phyloP scores from a whole-genome alignment of 23 tunicate species.

The Styela clava region DNA sequence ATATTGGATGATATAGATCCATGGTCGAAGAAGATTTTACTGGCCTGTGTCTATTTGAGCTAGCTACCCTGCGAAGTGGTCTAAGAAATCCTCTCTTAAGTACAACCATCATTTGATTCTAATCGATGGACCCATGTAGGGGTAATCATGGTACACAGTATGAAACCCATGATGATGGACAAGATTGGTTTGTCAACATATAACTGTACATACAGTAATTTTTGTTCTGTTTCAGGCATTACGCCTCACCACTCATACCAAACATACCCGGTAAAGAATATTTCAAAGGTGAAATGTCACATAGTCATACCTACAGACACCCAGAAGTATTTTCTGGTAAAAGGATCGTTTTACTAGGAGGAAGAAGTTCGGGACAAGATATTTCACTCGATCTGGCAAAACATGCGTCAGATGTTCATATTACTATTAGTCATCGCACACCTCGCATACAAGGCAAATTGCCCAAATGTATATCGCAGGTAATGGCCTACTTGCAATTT shows the following conservation, averaged over 20 bases:
- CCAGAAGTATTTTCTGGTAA: conserved; percentile 39
- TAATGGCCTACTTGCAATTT: not conserved
- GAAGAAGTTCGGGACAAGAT: conserved; percentile 63
- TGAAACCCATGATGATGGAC: too few relatives aligned
- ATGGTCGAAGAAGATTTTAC: too few relatives aligned
- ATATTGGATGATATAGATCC: too few relatives aligned
- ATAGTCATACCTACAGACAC: conserved; percentile 61
- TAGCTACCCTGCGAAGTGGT: too few relatives aligned
- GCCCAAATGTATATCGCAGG: conserved; percentile 63
- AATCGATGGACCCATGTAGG: too few relatives aligned
- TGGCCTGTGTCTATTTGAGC: too few relatives aligned
- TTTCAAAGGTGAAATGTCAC: conserved; percentile 60
- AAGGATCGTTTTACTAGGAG: conserved; percentile 68
- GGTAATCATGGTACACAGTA: too few relatives aligned
- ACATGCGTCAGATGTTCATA: conserved; percentile 51
- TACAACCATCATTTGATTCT: too few relatives aligned
- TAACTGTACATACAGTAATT: too few relatives aligned
- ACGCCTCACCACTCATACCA: conserved; percentile 54
- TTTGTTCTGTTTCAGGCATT: conserved; percentile 72
- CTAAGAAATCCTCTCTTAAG: too few relatives aligned
- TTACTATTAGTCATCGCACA: conserved; percentile 50
- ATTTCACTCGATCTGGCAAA: conserved; percentile 53
- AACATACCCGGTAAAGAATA: conserved; percentile 32
- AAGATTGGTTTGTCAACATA: too few relatives aligned
- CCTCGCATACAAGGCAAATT: conserved; percentile 15